phyloP scores from a whole-genome alignment of 1,140 invertebrate species.

The Drosophila auraria region DNA sequence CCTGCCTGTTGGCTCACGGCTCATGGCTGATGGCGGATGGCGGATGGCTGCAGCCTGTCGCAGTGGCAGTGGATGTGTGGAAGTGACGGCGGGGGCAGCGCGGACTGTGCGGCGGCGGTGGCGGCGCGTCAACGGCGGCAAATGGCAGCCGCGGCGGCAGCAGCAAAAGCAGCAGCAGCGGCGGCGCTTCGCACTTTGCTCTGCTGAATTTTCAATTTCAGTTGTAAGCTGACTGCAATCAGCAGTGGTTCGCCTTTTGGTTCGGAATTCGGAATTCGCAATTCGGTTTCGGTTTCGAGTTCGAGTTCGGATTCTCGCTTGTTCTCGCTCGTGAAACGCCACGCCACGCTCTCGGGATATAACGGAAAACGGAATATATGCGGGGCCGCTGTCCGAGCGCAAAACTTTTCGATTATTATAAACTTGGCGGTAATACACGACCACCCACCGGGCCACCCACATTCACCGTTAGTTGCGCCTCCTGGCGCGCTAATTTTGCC shows the following conservation, averaged over 20 bases:
- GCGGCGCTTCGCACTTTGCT: conserved; percentile 83
- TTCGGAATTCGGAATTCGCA: conserved; percentile 49
- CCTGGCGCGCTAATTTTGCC: conserved; percentile 52
- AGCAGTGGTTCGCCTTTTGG: conserved; percentile 79
- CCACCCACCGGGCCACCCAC: conserved; percentile 35
- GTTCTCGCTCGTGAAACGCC: conserved; percentile 31
- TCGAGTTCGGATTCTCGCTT: conserved; percentile 33
- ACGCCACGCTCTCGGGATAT: conserved; percentile 37
- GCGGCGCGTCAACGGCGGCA: conserved; percentile 50
- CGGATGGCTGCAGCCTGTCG: conserved; percentile 73
- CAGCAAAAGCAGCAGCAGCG: conserved; percentile 28
- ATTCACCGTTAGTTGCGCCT: conserved; percentile 41
- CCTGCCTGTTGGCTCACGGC: conserved; percentile 32
- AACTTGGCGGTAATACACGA: conserved; percentile 47
- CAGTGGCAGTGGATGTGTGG: conserved; percentile 39
- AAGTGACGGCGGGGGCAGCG: conserved; percentile 13
- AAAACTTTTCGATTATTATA: conserved; percentile 43
- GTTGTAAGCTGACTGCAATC: conserved; percentile 85
- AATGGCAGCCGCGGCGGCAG: conserved; percentile 35
- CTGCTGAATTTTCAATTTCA: conserved; percentile 85
- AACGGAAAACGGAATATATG: conserved; percentile 30
- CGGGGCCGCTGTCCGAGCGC: conserved; percentile 57
- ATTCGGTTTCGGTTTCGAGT: conserved; percentile 53
- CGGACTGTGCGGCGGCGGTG: conserved; percentile 42
- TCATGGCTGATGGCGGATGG: conserved; percentile 48